phyloP scores from a whole-genome alignment of 2,113 vertebrate genomes.

The Uria aalge region DNA sequence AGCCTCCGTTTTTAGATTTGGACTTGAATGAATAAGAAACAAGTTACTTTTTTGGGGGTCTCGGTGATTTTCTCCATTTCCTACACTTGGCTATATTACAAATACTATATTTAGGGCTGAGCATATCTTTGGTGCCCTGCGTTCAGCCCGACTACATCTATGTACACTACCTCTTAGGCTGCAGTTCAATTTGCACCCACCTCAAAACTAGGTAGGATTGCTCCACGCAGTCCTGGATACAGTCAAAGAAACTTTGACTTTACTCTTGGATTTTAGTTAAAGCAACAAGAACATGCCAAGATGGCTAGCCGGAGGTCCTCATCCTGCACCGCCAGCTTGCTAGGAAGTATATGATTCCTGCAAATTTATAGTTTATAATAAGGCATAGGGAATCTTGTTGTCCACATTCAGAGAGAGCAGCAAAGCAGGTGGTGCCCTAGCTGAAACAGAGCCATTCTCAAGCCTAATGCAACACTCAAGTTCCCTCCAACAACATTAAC shows the following conservation, averaged over 20 bases:
- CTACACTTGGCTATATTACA: neutral
- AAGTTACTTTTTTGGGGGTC: neutral
- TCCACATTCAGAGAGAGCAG: neutral
- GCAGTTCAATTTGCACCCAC: neutral
- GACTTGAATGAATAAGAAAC: neutral
- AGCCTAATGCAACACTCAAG: neutral
- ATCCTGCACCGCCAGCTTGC: neutral
- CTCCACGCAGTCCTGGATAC: neutral
- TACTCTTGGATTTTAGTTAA: neutral
- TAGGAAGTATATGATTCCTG: neutral
- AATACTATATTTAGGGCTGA: neutral
- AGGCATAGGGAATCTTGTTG: neutral
- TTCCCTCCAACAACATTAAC: neutral
- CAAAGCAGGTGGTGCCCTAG: neutral
- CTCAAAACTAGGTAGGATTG: neutral
- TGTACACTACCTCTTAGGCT: fast-evolving
- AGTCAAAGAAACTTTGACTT: neutral
- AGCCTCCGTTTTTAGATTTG: neutral
- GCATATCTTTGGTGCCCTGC: neutral
- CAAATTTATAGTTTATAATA: neutral
- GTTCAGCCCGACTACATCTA: neutral
- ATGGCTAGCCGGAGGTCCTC: fast-evolving
- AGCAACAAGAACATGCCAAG: fast-evolving
- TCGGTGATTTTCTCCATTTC: neutral
- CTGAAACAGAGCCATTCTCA: neutral